phyloP scores from a whole-genome alignment of 2,113 vertebrate genomes.

The Oxyruncus cristatus region DNA sequence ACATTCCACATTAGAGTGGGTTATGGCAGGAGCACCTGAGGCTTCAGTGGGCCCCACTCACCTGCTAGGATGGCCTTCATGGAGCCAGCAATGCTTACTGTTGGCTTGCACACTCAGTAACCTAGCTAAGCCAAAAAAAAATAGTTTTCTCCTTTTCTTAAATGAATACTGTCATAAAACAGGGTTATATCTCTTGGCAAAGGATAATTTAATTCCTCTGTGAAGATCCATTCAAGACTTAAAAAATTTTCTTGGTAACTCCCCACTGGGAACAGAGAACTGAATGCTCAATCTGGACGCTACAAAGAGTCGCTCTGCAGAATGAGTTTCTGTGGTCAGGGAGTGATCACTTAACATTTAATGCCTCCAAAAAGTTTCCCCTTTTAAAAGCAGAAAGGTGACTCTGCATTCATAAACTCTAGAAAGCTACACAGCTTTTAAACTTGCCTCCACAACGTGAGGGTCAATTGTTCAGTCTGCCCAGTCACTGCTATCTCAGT shows the following conservation, averaged over 20 bases:
- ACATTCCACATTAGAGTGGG: not conserved
- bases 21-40: not conserved
- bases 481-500: not conserved
- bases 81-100: not conserved
- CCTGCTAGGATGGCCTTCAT: not conserved
- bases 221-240: not conserved
- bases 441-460: not conserved
- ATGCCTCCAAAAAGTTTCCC: not conserved
- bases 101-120: not conserved
- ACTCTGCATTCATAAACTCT: not conserved
- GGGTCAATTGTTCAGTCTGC: not conserved
- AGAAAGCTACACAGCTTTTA: not conserved
- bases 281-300: accelerated
- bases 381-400: not conserved
- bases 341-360: not conserved
- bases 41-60: not conserved
- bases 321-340: not conserved
- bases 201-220: not conserved
- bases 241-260: not conserved
- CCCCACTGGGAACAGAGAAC: not conserved
- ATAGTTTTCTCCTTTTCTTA: not conserved
- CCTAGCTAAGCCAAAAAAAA: not conserved
- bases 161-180: not conserved
- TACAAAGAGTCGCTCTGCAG: not conserved
- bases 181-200: not conserved